These are phyloP conservation scores for Anisognathus igniventris DNA, from an alignment of 2,797 vertebrate genomes.

Conservation along the genomic window DNA sequence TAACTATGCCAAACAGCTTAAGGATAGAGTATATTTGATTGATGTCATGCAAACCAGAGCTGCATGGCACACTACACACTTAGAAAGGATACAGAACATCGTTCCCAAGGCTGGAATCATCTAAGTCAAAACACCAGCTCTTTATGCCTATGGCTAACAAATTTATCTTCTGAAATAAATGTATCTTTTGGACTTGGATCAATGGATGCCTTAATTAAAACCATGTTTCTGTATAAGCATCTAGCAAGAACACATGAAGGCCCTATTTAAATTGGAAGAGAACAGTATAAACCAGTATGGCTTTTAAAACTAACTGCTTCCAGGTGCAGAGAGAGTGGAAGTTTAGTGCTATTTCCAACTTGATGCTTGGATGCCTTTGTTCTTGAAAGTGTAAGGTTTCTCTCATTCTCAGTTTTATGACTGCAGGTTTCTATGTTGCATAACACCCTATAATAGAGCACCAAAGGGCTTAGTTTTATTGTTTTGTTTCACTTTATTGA, in stretches of 20 bases:
- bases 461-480: slow-evolving; percentile 72
- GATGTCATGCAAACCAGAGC: neutral
- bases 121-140: neutral
- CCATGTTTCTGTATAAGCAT: slow-evolving; percentile 55
- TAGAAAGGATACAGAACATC: neutral
- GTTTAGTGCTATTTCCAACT: slow-evolving; percentile 23
- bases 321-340: slow-evolving; percentile 73
- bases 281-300: slow-evolving; percentile 57
- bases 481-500: slow-evolving; percentile 75
- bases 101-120: neutral
- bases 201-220: slow-evolving; percentile 71
- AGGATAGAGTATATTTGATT: slow-evolving; percentile 6
- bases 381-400: slow-evolving; percentile 69
- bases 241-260: slow-evolving; percentile 62
- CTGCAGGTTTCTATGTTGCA: slow-evolving; percentile 68
- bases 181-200: slow-evolving; percentile 53
- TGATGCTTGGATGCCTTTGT: slow-evolving; percentile 59
- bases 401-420: slow-evolving; percentile 70
- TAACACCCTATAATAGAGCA: slow-evolving; percentile 67
- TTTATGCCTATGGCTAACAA: slow-evolving; percentile 44
- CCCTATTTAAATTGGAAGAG: slow-evolving; percentile 52
- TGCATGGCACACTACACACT: neutral
- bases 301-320: slow-evolving; percentile 76
- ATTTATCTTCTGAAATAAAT: slow-evolving; percentile 56
- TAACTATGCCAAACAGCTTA: neutral